Conservation (phyloP, 2,113 vertebrate genomes). For the Paratilapia polleni region DNA sequence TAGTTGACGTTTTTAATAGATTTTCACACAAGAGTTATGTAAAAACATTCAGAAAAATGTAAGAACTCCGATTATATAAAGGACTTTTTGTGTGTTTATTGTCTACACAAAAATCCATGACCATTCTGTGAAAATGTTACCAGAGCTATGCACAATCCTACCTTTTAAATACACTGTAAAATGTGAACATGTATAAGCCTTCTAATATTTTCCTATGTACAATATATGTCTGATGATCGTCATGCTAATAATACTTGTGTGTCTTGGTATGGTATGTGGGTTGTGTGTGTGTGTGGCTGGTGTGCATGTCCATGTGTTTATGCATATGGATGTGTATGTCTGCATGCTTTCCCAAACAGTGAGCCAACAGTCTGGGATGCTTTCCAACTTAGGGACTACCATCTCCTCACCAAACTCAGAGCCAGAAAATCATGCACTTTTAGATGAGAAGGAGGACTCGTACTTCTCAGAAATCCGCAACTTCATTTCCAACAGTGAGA, state of each 20-base stretch:
- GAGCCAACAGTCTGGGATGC: conserved; percentile 96
- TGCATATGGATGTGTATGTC: conserved; percentile 25
- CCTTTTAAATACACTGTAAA: not conserved
- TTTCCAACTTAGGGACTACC: conserved; percentile 88
- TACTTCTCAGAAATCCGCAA: conserved; percentile 99
- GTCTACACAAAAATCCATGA: not conserved
- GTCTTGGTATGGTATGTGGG: conserved; percentile 28
- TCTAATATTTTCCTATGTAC: not conserved
- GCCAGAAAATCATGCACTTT: conserved; percentile 99
- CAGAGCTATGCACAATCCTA: not conserved
- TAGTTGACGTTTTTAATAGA: not conserved
- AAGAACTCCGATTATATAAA: not conserved
- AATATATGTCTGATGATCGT: conserved; percentile 33
- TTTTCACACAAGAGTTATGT: not conserved
- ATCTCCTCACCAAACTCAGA: conserved; percentile 96
- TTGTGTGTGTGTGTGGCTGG: not conserved
- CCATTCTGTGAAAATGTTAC: not conserved
- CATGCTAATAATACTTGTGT: conserved; percentile 31
- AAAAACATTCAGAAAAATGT: not conserved
- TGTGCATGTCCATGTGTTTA: conserved; percentile 33
- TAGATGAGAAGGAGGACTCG: conserved; percentile 98
- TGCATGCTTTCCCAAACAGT: conserved; percentile 77
- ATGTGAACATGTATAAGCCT: not conserved
- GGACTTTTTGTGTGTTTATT: not conserved
- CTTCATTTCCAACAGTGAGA: conserved; percentile 98